Evolutionary conservation across 1,140 invertebrate species (phyloP).

Genomic region (Physella acuta): DNA sequence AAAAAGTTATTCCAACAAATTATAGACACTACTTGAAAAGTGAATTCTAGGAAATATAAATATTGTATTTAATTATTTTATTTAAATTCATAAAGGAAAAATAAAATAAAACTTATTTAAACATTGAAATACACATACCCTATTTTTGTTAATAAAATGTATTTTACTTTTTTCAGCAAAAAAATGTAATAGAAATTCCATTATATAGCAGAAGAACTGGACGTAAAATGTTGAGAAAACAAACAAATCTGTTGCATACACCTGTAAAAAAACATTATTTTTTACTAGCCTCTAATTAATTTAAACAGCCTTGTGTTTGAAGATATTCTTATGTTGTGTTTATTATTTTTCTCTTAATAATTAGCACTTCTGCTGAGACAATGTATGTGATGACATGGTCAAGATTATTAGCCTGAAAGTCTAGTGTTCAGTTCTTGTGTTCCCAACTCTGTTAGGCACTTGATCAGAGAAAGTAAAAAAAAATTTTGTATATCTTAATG

Average conservation of each 20-base stretch:
- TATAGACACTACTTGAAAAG: neutral
- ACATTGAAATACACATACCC: too few relatives aligned
- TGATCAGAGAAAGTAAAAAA: too few relatives aligned
- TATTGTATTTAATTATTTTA: too few relatives aligned
- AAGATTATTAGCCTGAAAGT: too few relatives aligned
- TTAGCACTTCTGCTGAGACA: neutral
- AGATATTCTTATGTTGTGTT: too few relatives aligned
- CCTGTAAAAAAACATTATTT: slow-evolving; percentile 35
- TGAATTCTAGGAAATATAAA: neutral
- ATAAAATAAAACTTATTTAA: neutral
- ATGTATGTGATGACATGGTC: neutral
- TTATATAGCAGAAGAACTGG: slow-evolving; percentile 29
- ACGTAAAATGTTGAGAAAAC: slow-evolving; percentile 35
- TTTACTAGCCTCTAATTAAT: too few relatives aligned
- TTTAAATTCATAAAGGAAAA: neutral
- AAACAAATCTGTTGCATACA: slow-evolving; percentile 25
- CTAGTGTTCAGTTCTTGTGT: too few relatives aligned
- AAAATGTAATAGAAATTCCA: slow-evolving; percentile 33
- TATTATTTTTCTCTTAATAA: neutral
- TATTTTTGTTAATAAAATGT: neutral
- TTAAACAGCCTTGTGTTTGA: too few relatives aligned
- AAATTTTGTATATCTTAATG: neutral
- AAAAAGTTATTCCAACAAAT: neutral
- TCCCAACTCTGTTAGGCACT: too few relatives aligned
- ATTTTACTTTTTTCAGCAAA: slow-evolving; percentile 32